Evolutionary conservation across 64 coral and sea anemone genomes (phyloP), one percentile per base, ranked within the genome.

Genomic region (Astreopora myriophthalma): DNA sequence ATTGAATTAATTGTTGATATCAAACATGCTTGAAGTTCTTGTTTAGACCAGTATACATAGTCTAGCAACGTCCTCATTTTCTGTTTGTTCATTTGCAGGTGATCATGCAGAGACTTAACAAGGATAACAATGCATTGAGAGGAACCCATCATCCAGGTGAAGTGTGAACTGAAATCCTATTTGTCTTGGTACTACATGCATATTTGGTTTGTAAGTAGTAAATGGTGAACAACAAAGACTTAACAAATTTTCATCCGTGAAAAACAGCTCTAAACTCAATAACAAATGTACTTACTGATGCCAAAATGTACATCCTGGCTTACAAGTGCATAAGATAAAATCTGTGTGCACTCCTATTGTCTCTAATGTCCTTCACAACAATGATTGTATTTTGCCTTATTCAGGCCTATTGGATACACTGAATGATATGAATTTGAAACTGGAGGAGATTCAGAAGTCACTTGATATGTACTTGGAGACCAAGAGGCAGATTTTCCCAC

Each of bases 391-490:
- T 0, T 34, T 58, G 1, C 46, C 8, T 69, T 52, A 19, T 69
- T 62, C 52, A 99, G 97, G 97, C 19, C 88, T 96, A 19, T 75
- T 99, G 49, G 97, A 99, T n/a, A 99, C 87, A 14, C 73, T 99
- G 6, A 99, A 99, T 37, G 97, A 99, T 20, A 99, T 99, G 97
- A 99, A 99, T 49, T 75, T 92, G 9, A 99, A 99, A 80, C 84
- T 99, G 17, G 97, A 99, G 73, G 97, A 99, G 78, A 99, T 99
- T 74, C 97, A 99, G 35, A 99, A 99, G 37, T 99, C 97, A 30
- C 34, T 99, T 27, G 97, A 99, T 37, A 99, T 99, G 97, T 99
- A 99, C 72, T 49, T 96, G 40, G 97, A 99, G 38, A 99, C 97
- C 0, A 99, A 99, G 73, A 65, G 97, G 55, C 97, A 99, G 74